A percentile compares a stretch with the other conserved stretches of the same genome.
phyloP scores from a whole-genome alignment of 1,140 invertebrate species.

The Coptotermes formosanus region DNA sequence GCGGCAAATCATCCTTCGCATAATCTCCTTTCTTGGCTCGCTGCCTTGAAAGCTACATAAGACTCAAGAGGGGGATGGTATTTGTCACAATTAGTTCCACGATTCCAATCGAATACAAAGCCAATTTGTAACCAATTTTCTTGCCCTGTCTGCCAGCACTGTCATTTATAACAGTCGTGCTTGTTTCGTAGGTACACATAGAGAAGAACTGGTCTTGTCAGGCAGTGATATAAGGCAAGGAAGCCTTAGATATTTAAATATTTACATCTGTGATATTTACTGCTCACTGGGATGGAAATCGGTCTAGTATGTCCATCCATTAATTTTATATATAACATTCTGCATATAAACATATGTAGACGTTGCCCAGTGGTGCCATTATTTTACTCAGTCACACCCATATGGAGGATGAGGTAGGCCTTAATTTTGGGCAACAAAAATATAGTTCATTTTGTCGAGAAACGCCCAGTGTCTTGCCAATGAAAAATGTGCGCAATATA shows the following conservation, averaged over 20 bases:
- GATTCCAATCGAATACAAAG: conserved; percentile 16
- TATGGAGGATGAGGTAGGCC: background rate
- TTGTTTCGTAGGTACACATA: background rate
- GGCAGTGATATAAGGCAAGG: background rate
- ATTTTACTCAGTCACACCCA: background rate
- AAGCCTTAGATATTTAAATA: background rate
- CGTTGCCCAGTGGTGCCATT: background rate
- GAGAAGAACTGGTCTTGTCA: background rate
- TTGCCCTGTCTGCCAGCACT: background rate
- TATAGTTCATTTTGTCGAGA: background rate
- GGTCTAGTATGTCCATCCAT: background rate
- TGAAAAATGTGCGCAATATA: background rate
- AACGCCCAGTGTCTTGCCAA: background rate
- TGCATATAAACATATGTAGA: background rate
- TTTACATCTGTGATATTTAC: background rate
- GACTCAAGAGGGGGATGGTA: background rate
- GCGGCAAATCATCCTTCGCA: background rate
- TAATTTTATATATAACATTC: background rate
- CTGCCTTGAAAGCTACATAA: background rate
- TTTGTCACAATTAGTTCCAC: conserved; percentile 18
- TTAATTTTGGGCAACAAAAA: background rate
- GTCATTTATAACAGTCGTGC: background rate
- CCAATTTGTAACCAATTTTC: conserved; percentile 9
- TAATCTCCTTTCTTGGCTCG: background rate
- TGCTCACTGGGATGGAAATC: background rate